phyloP scores from a whole-genome alignment of 53 echinoderm and acorn worm genomes.

The Paracentrotus lividus region DNA sequence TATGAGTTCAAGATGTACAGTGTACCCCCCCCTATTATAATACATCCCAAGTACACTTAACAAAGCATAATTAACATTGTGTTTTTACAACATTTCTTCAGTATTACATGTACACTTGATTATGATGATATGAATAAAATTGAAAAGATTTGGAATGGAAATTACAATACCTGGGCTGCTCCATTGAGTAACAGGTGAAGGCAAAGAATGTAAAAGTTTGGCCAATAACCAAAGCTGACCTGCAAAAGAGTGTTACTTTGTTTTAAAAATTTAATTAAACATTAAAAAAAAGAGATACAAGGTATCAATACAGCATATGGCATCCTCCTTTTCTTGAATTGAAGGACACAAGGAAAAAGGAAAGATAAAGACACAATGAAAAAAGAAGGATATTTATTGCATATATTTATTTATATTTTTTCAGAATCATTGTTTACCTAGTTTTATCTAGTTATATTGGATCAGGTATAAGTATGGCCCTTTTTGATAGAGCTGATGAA shows the following conservation, averaged over 20 bases:
- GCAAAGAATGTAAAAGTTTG: constrained; percentile 72
- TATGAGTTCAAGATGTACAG: no score
- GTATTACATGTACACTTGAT: background rate
- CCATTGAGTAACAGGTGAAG: constrained; percentile 80
- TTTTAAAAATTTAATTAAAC: no score
- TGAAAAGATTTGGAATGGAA: background rate
- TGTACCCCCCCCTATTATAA: no score
- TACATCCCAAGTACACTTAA: no score
- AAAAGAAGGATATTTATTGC: no score
- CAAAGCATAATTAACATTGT: no score
- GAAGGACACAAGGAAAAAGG: background rate
- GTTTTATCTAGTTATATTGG: no score
- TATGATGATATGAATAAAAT: background rate
- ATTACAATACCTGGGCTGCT: constrained; percentile 78
- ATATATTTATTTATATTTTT: no score
- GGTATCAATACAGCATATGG: background rate
- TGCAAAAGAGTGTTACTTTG: constrained; percentile 46
- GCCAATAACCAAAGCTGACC: constrained; percentile 81
- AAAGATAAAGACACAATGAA: no score
- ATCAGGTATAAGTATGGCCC: no score
- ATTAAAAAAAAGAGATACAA: background rate
- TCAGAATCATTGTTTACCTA: no score
- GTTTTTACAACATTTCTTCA: background rate
- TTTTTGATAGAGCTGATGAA: no score
- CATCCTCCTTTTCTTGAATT: background rate